Evolutionary conservation across 2,888 invertebrate genomes (phyloP).

Genomic region (Norana najaformis): DNA sequence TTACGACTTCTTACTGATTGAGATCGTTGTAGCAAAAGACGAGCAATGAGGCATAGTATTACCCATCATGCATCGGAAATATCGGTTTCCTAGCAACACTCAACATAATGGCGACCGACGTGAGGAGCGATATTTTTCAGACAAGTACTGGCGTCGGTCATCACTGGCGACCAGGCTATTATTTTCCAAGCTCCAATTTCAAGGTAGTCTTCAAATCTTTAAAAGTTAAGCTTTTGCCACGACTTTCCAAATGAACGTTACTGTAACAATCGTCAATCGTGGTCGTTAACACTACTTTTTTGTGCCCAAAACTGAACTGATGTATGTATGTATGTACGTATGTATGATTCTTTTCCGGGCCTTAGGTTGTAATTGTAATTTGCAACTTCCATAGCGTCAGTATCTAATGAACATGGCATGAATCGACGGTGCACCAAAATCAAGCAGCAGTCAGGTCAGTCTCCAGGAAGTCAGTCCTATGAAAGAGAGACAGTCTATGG

Average conservation of each 20-base stretch:
- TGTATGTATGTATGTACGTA: too few species aligned
- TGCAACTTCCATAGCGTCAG: too few species aligned
- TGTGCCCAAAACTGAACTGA: neutral
- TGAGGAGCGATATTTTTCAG: conserved; percentile 48
- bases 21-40: too few species aligned
- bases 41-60: neutral
- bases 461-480: too few species aligned
- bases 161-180: conserved; percentile 61
- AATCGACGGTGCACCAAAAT: too few species aligned
- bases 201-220: conserved; percentile 49
- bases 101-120: conserved; percentile 40
- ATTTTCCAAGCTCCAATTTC: conserved; percentile 61
- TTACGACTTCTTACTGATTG: too few species aligned
- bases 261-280: neutral
- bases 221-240: neutral
- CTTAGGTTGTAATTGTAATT: too few species aligned
- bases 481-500: too few species aligned
- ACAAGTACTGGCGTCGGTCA: conserved; percentile 62
- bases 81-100: neutral
- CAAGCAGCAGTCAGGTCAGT: too few species aligned
- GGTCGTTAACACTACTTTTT: neutral
- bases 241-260: neutral
- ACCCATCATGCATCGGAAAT: neutral
- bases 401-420: too few species aligned
- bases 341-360: too few species aligned